These are phyloP conservation scores for Odontocerum albicorne DNA, from an alignment of 2,888 invertebrate genomes.

Conservation along the genomic window DNA sequence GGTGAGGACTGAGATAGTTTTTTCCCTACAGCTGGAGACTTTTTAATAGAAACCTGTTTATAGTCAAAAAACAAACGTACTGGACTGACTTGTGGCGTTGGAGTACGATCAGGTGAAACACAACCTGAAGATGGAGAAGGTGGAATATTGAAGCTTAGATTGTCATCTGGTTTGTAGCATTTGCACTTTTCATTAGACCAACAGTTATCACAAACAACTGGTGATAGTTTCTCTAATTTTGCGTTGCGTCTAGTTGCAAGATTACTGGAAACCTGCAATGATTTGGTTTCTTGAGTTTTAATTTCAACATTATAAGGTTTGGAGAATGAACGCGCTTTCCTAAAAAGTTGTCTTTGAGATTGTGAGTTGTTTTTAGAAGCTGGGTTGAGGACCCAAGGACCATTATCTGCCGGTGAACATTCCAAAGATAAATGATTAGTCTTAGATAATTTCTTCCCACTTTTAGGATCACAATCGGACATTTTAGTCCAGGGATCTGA, in stretches of 20 bases:
- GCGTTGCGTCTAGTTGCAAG: slow-evolving; percentile 18
- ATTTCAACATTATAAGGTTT: slow-evolving; percentile 25
- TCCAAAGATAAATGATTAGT: slow-evolving; percentile 32
- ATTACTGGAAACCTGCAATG: slow-evolving; percentile 13
- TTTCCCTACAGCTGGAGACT: slow-evolving; percentile 25
- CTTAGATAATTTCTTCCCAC: slow-evolving; percentile 15
- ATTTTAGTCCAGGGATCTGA: slow-evolving; percentile 48
- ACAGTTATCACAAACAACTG: slow-evolving; percentile 24
- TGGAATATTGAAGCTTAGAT: slow-evolving; percentile 23
- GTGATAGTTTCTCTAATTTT: slow-evolving; percentile 25
- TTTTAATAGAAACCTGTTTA: slow-evolving; percentile 17
- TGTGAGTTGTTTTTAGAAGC: slow-evolving; percentile 20
- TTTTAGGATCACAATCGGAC: slow-evolving; percentile 37
- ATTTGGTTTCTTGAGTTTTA: slow-evolving; percentile 17
- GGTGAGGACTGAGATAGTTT: slow-evolving; percentile 21
- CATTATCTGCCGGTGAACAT: slow-evolving; percentile 26
- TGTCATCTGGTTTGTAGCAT: slow-evolving; percentile 21
- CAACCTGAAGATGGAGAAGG: slow-evolving; percentile 14
- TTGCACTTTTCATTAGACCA: slow-evolving; percentile 29
- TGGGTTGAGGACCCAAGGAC: slow-evolving; percentile 32
- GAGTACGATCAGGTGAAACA: slow-evolving; percentile 22
- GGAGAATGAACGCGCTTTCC: slow-evolving; percentile 30
- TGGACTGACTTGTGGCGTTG: slow-evolving; percentile 19
- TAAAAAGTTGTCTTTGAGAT: slow-evolving; percentile 29
- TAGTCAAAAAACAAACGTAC: slow-evolving; percentile 13